These are phyloP conservation scores for Gonatopus flavifemur DNA, from an alignment of 1,140 invertebrate genomes.

Conservation along the genomic window DNA sequence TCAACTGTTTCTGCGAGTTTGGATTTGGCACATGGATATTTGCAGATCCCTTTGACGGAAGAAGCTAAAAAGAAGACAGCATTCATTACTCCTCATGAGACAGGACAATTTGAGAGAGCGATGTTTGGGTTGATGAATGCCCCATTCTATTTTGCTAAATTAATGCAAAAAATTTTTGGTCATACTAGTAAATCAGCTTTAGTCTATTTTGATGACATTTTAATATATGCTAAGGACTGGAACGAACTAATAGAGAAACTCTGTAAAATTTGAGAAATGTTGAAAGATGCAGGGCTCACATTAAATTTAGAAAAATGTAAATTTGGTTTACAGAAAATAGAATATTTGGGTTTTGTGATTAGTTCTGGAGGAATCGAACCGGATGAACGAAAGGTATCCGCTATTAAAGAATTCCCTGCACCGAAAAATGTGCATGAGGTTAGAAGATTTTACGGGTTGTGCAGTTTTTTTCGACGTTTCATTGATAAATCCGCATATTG, in stretches of 20 bases:
- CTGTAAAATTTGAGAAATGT: not conserved
- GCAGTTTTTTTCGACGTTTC: conserved; percentile 2
- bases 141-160: too few species aligned
- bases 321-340: not conserved
- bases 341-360: not conserved
- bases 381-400: not conserved
- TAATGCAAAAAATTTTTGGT: too few species aligned
- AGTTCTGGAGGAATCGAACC: not conserved
- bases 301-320: not conserved
- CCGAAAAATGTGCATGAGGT: conserved; percentile 12
- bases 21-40: too few species aligned
- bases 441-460: conserved; percentile 20
- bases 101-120: too few species aligned
- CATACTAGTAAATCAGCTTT: too few species aligned
- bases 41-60: too few species aligned
- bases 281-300: not conserved
- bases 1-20: too few species aligned
- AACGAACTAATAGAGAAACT: not conserved
- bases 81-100: too few species aligned
- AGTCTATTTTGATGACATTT: too few species aligned
- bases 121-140: too few species aligned
- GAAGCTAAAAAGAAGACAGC: too few species aligned
- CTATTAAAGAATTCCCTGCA: not conserved
- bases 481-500: not conserved
- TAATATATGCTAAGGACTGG: too few species aligned